Evolutionary conservation across 2,888 invertebrate genomes (phyloP).

Genomic region (Xestia sexstrigata): DNA sequence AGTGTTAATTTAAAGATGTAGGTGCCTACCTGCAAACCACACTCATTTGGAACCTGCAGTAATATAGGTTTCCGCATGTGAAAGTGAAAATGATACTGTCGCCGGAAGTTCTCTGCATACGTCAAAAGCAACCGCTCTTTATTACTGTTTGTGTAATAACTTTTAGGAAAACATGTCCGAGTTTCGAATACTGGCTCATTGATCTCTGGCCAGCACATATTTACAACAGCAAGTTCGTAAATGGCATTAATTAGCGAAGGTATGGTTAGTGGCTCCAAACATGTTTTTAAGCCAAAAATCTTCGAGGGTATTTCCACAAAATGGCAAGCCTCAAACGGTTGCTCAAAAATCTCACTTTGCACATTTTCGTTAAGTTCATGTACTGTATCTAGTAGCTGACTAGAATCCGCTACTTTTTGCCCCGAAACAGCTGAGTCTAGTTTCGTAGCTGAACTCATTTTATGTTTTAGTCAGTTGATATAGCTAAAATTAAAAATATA

Average conservation of each 20-base stretch:
- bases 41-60: conserved; percentile 94
- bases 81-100: conserved; percentile 92
- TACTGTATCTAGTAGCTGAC: conserved; percentile 79
- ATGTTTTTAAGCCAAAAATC: conserved; percentile 80
- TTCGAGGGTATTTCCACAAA: conserved; percentile 82
- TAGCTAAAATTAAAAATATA: neutral
- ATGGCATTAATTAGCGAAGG: conserved; percentile 91
- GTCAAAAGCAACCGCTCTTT: conserved; percentile 94
- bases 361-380: conserved; percentile 85
- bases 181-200: conserved; percentile 90
- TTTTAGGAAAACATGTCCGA: conserved; percentile 91
- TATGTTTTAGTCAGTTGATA: conserved; percentile 1
- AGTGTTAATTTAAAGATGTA: conserved; percentile 40
- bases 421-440: conserved; percentile 64
- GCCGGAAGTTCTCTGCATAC: conserved; percentile 95
- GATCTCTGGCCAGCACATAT: conserved; percentile 92
- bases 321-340: conserved; percentile 77
- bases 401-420: conserved; percentile 69
- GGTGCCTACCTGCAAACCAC: conserved; percentile 92
- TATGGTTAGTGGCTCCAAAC: conserved; percentile 84
- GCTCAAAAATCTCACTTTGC: conserved; percentile 78
- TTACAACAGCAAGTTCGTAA: conserved; percentile 91
- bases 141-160: conserved; percentile 92
- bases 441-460: conserved; percentile 30
- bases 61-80: conserved; percentile 92